Percentiles rank a stretch among this genome's conserved stretches.
Evolutionary conservation across 2,797 vertebrate species (phyloP).

Genomic region (Sebastes nivosus): DNA sequence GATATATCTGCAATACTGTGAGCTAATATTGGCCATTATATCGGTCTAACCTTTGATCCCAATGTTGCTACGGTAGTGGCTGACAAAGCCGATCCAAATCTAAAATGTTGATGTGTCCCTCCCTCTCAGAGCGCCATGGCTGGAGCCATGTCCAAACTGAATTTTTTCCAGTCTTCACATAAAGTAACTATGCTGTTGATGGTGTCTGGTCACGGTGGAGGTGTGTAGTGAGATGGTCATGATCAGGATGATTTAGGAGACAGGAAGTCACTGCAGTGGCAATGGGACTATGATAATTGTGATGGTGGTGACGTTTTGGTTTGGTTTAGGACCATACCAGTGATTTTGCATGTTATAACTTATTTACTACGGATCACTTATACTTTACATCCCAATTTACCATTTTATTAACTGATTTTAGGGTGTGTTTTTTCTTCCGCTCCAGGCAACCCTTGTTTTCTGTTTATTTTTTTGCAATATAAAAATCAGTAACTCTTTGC

Average conservation of each 20-base stretch:
- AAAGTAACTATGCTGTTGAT: constrained; percentile 56
- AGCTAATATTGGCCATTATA: not conserved
- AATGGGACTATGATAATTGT: not conserved
- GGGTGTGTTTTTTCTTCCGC: not conserved
- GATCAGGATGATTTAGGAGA: not conserved
- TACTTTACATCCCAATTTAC: not conserved
- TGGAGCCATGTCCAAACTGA: constrained; percentile 60
- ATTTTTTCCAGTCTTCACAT: constrained; percentile 43
- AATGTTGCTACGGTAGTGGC: not conserved
- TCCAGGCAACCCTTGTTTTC: not conserved
- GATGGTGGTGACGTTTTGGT: not conserved
- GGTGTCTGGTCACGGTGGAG: constrained; percentile 8
- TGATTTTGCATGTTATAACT: not conserved
- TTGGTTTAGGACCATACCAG: not conserved
- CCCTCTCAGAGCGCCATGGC: constrained; percentile 30
- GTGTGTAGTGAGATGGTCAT: not conserved
- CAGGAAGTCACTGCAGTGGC: not conserved
- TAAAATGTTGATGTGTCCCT: not conserved
- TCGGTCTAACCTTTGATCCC: not conserved
- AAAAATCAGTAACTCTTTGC: not conserved
- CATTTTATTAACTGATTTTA: not conserved
- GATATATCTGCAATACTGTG: not conserved
- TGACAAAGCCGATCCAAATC: not conserved
- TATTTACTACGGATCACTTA: not conserved
- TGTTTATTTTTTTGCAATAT: not conserved